Base-by-base conservation (phyloP, 2,797 vertebrate species). In the Mus spretus region DNA sequence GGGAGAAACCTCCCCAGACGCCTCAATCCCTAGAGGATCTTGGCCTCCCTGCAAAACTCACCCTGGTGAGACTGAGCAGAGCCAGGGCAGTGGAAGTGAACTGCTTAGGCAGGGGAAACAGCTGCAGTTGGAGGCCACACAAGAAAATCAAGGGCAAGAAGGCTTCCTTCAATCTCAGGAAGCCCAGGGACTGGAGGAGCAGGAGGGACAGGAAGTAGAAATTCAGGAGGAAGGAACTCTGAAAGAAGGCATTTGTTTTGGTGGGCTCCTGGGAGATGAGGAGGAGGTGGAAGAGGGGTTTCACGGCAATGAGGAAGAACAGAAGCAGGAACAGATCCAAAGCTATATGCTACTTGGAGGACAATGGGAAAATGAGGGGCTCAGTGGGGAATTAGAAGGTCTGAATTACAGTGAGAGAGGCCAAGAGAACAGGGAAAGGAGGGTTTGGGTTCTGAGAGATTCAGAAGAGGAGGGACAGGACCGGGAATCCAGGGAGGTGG, bases 41-140 rank as follows among this genome's bases (percentile, higher is more conserved):
- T 8, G 15, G 40, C 55, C 65, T 89, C 24, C 59, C 70, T 40
- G 28, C 0, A n/a, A 87, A 59, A 53, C 44, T 10, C 22, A 3
- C 8, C 28, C 11, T 14, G 7, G 0, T 1, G 96, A 80, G 55
- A 34, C 40, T 9, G 7, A 1, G 24, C 34, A 2, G 8, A 28
- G 9, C 1, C 31, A 44, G 87, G 94, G 53, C 70, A 47, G 55
- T 61, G 91, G 55, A 55, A 70, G 59, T 22, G 37, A 70, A 92
- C 55, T 70, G 74, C 13, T 55, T 12, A 31, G 95, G 61, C 53
- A 72, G 47, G 83, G 96, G 93, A 65, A 67, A 61, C 90, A 96
- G 34, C 80, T 50, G 44, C 77, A 3, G 20, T 15, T 19, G 11
- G 31, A 15, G 72, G 89, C 70, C 1, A 40, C 2, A 44, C 79